Evolutionary conservation across 2,113 vertebrate genomes (phyloP), one percentile per base, ranked within the genome.

Genomic region (Saimiri boliviensis): DNA sequence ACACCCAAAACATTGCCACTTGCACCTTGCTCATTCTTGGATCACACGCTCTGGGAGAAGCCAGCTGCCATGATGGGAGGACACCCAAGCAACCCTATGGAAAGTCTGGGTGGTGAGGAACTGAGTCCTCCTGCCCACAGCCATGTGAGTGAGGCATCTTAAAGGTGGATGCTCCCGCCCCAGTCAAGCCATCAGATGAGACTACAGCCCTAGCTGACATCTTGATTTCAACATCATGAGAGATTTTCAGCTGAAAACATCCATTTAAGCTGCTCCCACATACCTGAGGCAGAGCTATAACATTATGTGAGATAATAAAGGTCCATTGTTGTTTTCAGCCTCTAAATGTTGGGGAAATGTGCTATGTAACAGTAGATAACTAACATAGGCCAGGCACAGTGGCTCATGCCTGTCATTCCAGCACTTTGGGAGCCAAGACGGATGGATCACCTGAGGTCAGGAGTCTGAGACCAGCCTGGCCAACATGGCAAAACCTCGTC

Each of bases 301-400:
- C 27, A 2, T 35, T 0, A 0, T 11, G 21, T 27, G 63, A 42
- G 42, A 49, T 0, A 19, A 3, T 2, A 6, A 11, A 3, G 0
- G 8, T 6, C 19, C 35, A 3, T 16, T 0, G 0, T 5, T 25
- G 21, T 8, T 66, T 56, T 58, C 47, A 17, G 16, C 89, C 3
- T 37, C 9, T 30, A 13, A 2, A 23, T 42, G 27, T 13, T 14
- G 66, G 35, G 25, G 30, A 20, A 0, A 13, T n/a, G 21, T 21
- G 32, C 35, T 12, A 0, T 1, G 14, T 14, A 11, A 14, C 19
- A 0, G 1, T 4, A 23, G 17, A 6, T n/a, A 37, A 49, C 66
- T 12, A 30, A 25, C 1, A 23, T 52, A 35, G 60, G 60, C 27
- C 30, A 30, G 27, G 60, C 27, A 63, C 6, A 30, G 60, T 6